phyloP scores from a whole-genome alignment of 2,888 invertebrate species.

The Neoaliturus tenellus region DNA sequence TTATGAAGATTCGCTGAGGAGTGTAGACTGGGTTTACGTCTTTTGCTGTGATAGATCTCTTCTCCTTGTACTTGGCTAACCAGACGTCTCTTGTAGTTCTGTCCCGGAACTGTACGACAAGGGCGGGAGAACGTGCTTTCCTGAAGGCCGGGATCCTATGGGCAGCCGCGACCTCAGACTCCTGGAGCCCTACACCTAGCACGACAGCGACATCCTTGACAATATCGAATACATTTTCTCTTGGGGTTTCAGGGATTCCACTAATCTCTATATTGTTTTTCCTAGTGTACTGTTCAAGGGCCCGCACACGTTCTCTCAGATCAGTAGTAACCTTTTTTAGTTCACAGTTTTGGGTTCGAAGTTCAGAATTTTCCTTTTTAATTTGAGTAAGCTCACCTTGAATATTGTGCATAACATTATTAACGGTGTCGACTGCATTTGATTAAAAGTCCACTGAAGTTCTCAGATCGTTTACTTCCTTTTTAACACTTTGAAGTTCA shows the following conservation, averaged over 20 bases:
- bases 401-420: neutral
- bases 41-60: neutral
- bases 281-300: neutral
- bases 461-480: neutral
- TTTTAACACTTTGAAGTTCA: neutral
- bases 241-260: neutral
- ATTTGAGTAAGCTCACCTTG: neutral
- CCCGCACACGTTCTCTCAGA: neutral
- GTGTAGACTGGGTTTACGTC: slow-evolving; percentile 13
- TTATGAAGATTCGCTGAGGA: slow-evolving; percentile 8
- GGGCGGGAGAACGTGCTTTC: neutral
- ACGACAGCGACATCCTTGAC: neutral
- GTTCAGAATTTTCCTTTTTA: neutral
- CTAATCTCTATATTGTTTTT: slow-evolving; percentile 26
- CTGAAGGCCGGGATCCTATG: slow-evolving; percentile 24
- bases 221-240: neutral
- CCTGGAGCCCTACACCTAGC: neutral
- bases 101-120: slow-evolving; percentile 26
- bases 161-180: slow-evolving; percentile 12
- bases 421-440: neutral
- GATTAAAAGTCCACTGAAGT: neutral
- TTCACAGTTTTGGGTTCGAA: neutral
- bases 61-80: slow-evolving; percentile 16
- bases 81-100: neutral
- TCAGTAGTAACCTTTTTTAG: neutral